phyloP scores from a whole-genome alignment of 1,140 invertebrate genomes.

The Papilio dardanus region DNA sequence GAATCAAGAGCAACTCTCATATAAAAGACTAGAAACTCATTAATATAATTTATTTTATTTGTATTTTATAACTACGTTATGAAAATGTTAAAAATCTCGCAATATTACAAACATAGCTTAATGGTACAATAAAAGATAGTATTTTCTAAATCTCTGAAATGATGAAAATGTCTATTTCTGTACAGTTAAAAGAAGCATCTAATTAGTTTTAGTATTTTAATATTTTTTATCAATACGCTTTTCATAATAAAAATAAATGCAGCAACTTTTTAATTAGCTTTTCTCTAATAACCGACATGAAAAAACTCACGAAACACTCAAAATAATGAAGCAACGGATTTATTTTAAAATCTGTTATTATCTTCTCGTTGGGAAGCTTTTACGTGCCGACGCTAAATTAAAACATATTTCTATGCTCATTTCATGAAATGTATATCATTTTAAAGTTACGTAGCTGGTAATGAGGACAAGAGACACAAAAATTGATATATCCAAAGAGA shows the following conservation, averaged over 20 bases:
- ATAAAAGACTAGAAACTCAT: no score
- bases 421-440: constrained; percentile 28
- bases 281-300: neutral
- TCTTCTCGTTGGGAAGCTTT: constrained; percentile 56
- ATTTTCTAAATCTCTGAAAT: neutral
- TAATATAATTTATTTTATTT: no score
- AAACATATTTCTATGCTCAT: constrained; percentile 50
- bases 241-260: neutral
- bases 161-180: neutral
- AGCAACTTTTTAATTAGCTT: constrained; percentile 34
- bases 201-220: neutral
- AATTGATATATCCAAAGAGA: neutral
- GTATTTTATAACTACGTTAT: neutral
- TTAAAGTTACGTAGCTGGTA: neutral
- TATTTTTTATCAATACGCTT: neutral
- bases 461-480: neutral
- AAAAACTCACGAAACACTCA: constrained; percentile 43
- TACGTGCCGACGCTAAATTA: constrained; percentile 54
- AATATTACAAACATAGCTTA: no score
- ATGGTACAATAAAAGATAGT: neutral
- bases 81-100: no score
- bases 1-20: no score
- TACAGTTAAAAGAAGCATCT: neutral
- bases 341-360: constrained; percentile 65
- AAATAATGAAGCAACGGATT: constrained; percentile 63